Evolutionary conservation across 2,113 vertebrate species (phyloP), one percentile per base, ranked within the genome.

Genomic region (Syngnathus floridae): DNA sequence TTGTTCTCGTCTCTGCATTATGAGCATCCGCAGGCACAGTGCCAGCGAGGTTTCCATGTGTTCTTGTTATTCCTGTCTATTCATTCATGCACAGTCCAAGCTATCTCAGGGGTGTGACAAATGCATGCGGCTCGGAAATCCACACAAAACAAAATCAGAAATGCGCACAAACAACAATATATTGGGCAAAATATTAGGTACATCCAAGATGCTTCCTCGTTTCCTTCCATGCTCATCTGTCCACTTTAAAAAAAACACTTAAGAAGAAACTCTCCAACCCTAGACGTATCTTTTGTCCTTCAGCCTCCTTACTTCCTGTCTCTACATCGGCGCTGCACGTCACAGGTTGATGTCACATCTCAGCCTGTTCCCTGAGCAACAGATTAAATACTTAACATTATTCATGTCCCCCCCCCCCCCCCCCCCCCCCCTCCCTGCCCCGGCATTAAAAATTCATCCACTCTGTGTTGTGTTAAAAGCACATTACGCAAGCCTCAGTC

Each of bases 301-400:
- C 65, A 49, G 52, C 56, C 74, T 79, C 67, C 40, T 37, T 45
- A 5, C 59, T 67, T 56, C 6, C 66, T 64, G 69, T 61, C 57
- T 46, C 57, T 65, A 67, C 82, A 83, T 84, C 73, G 74, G 52
- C 80, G 57, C 73, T 54, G 72, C 71, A 73, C 78, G 66, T 77
- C 71, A 73, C 68, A 64, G 74, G 73, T 76, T 78, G 77, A 65
- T 79, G 72, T 82, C 66, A 67, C 72, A 75, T 81, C 65, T 80
- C 81, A 71, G 71, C 80, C 73, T 86, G 73, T 66, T 75, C 71
- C 78, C 76, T 66, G 61, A 84, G 85, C 78, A 88, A 82, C 71
- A 88, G 85, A 91, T 89, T 87, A 88, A 86, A 86, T 87, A 84
- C 86, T 88, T 84, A 84, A 82, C 81, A 83, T 85, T 81, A 70